Base-by-base conservation (phyloP, 2,113 vertebrate genomes). In the Grantiella picta region DNA sequence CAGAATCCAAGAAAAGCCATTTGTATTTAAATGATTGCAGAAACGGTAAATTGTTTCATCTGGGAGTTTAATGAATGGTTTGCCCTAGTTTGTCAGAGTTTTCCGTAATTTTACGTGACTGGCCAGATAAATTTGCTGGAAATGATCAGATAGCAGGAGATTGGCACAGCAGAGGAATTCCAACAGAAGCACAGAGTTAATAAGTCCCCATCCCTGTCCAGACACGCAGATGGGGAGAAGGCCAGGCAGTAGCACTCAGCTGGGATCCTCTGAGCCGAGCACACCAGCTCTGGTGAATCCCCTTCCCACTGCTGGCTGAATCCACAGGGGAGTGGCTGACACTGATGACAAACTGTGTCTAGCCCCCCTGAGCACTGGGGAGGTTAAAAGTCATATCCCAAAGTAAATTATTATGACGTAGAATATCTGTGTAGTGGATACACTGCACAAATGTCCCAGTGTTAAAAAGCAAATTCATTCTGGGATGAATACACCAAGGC, bases 141-240 rank as follows among this genome's bases (percentile, higher is more conserved):
- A 95, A 88, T 89, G 38, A 93, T 96, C 94, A 93, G 90, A 88
- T 93, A 94, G 88, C 88, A 93, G 52, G 72, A 90, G 82, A 42
- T 53, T 93, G 94, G 96, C 93, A 96, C 56, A 56, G 64, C 80
- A 83, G 80, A 95, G 69, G 90, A 97, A 96, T 96, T 94, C 82
- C 90, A 96, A 76, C 90, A 94, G 95, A 86, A 95, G 68, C 59
- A 77, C 71, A 49, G 79, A 92, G 90, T 95, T 96, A 94, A 95
- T 95, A 93, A 95, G 82, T 75, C 85, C 49, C 93, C 76, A 57
- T 81, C 92, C 86, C 1, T 61, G 94, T 92, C 88, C 85, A 78
- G 90, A 31, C 95, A 90, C 0, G 88, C 0, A 18, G 69, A 71
- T 83, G 65, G 52, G 72, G 83, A 92, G 76, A 88, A 80, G 76